Evolutionary conservation across 1,140 invertebrate genomes (phyloP).

Genomic region (Pinna nobilis): DNA sequence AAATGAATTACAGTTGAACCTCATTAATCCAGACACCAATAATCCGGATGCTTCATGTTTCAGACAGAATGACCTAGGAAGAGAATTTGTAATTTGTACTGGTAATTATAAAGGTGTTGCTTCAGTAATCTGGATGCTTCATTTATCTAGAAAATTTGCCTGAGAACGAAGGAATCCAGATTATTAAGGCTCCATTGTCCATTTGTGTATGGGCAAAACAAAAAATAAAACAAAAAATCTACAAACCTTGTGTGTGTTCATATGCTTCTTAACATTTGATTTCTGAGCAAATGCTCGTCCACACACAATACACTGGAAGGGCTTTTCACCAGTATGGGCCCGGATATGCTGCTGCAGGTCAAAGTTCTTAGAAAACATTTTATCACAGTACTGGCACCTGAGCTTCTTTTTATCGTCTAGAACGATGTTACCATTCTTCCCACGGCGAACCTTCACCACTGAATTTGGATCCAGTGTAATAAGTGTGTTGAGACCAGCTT

Average conservation of each 20-base stretch:
- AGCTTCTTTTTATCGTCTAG: conserved; percentile 58
- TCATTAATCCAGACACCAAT: too few relatives aligned
- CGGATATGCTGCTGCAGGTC: conserved; percentile 83
- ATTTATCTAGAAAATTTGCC: too few relatives aligned
- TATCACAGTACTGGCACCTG: conserved; percentile 70
- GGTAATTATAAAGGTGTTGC: too few relatives aligned
- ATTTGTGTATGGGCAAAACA: too few relatives aligned
- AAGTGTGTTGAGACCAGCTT: conserved; percentile 42
- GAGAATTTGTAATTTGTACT: too few relatives aligned
- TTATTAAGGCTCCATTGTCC: too few relatives aligned
- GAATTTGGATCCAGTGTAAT: conserved; percentile 6
- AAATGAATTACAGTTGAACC: too few relatives aligned
- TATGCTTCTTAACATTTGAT: conserved; percentile 97
- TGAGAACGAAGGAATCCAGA: too few relatives aligned
- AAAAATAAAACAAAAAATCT: too few relatives aligned
- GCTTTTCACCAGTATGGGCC: conserved; percentile 81
- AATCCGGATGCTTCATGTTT: too few relatives aligned
- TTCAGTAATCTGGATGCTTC: too few relatives aligned
- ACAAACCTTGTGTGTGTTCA: conserved; percentile 88
- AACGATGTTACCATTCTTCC: conserved; percentile 26
- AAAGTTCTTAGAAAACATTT: conserved; percentile 79
- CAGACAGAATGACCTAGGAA: too few relatives aligned
- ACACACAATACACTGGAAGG: conserved; percentile 78
- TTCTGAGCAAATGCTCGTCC: conserved; percentile 86
- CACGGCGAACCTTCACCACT: conserved; percentile 19